A percentile compares a stretch with the other conserved stretches of the same genome.
phyloP scores from a whole-genome alignment of 92 coral and sea anemone genomes.

The Ricordea florida region DNA sequence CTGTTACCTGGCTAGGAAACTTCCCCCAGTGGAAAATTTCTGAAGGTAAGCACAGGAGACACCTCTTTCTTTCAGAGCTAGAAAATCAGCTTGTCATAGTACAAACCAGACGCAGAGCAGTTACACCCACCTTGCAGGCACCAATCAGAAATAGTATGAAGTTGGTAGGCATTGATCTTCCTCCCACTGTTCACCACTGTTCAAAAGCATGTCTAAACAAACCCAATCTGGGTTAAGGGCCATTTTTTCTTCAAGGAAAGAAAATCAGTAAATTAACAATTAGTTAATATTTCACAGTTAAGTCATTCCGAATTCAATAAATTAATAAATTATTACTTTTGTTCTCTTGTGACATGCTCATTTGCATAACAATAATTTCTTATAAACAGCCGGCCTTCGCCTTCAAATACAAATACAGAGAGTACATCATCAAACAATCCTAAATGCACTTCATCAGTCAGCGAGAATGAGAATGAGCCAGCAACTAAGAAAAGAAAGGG shows the following conservation, averaged over 20 bases:
- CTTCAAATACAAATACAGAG: neutral
- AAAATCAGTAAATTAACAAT: neutral
- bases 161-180: neutral
- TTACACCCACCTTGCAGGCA: neutral
- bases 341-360: neutral
- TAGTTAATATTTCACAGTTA: neutral
- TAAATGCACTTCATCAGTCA: neutral
- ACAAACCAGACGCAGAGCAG: neutral
- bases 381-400: neutral
- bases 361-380: slow-evolving; percentile 5
- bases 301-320: neutral
- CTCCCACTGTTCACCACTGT: neutral
- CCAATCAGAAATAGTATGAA: neutral
- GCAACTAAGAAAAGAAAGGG: slow-evolving; percentile 11
- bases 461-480: slow-evolving; percentile 1
- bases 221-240: neutral
- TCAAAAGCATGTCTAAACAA: neutral
- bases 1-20: neutral
- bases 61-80: neutral
- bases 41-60: neutral
- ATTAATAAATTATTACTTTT: neutral
- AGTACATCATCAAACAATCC: neutral
- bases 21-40: too few relatives aligned
- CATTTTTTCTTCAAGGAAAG: neutral
- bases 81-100: neutral